Evolutionary conservation across 2,888 invertebrate species (phyloP).

Genomic region (Cinara cedri): DNA sequence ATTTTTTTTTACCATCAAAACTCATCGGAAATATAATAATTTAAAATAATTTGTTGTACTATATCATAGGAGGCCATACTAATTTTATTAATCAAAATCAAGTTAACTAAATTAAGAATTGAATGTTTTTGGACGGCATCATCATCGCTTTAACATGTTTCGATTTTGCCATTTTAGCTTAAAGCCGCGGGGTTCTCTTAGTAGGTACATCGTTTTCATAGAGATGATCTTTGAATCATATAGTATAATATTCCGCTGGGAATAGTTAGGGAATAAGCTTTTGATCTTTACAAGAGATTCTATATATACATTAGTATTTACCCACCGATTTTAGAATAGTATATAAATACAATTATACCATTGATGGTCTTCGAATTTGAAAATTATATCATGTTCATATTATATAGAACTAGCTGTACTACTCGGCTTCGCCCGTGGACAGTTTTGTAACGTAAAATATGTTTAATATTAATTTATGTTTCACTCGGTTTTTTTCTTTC

Average conservation of each 20-base stretch:
- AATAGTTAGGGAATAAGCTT: neutral
- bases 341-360: neutral
- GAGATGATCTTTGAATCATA: neutral
- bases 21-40: neutral
- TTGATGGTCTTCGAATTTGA: neutral
- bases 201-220: neutral
- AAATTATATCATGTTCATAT: neutral
- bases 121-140: neutral
- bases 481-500: too few relatives aligned
- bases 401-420: too few relatives aligned
- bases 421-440: too few relatives aligned
- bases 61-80: too few relatives aligned
- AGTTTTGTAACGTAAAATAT: too few relatives aligned
- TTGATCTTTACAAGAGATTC: constrained; percentile 13
- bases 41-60: neutral
- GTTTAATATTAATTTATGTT: too few relatives aligned
- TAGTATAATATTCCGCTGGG: neutral
- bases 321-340: neutral
- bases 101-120: neutral
- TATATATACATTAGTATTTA: neutral
- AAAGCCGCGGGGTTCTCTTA: neutral
- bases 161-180: neutral
- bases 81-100: neutral
- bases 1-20: neutral
- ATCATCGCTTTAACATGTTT: neutral